Evolutionary conservation across 2,888 invertebrate genomes (phyloP).

Genomic region (Agrotis clavis): DNA sequence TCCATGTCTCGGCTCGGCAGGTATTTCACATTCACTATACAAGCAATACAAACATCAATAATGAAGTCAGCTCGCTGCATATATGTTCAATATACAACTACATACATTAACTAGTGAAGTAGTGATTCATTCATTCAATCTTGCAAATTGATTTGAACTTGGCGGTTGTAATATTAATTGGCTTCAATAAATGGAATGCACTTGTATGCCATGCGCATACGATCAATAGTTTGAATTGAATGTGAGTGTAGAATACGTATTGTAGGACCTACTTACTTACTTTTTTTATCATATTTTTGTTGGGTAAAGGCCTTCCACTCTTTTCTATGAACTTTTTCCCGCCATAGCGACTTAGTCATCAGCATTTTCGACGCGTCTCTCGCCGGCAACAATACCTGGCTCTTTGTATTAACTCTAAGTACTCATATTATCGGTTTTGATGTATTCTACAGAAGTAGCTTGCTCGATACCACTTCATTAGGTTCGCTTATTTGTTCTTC

Average conservation of each 20-base stretch:
- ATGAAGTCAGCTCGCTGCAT: conserved; percentile 4
- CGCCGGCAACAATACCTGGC: too few relatives aligned
- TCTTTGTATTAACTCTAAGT: too few relatives aligned
- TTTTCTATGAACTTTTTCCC: too few relatives aligned
- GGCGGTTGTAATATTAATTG: conserved; percentile 67
- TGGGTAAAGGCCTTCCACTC: too few relatives aligned
- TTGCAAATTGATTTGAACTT: conserved; percentile 82
- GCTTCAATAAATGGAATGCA: conserved; percentile 62
- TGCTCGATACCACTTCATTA: too few relatives aligned
- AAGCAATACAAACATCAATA: conserved; percentile 14
- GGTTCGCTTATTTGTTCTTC: too few relatives aligned
- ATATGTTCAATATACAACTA: conserved; percentile 10
- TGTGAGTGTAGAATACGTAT: neutral
- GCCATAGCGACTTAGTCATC: too few relatives aligned
- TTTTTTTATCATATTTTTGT: neutral
- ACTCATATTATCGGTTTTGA: too few relatives aligned
- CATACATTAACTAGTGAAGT: conserved; percentile 21
- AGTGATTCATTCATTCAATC: conserved; percentile 74
- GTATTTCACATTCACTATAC: neutral
- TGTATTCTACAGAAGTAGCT: too few relatives aligned
- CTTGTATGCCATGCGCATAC: conserved; percentile 50
- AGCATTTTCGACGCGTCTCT: too few relatives aligned
- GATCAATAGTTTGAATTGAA: conserved; percentile 28
- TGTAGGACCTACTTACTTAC: neutral
- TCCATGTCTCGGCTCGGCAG: neutral